Conservation (phyloP, 2,797 vertebrate species). For the Chrysocyon brachyurus region DNA sequence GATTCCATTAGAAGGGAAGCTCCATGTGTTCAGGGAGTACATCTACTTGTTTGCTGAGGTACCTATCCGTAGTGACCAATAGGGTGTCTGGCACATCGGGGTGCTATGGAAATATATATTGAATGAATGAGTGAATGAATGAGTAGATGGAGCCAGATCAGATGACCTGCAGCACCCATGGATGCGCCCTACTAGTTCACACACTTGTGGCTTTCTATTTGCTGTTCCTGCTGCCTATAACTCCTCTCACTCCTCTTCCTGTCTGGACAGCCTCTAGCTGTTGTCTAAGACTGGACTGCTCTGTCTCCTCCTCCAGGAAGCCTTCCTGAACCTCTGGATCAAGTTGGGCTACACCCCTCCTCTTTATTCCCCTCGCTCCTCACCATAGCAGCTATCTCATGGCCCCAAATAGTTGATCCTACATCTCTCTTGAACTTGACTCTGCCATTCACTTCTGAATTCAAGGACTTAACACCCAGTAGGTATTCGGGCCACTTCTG, state of each 20-base stretch:
- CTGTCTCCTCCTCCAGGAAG: not conserved
- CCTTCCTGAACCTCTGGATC: not conserved
- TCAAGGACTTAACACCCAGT: not conserved
- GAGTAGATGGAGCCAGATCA: not conserved
- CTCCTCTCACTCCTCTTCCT: not conserved
- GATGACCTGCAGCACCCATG: not conserved
- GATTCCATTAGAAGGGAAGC: not conserved
- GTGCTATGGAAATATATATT: not conserved
- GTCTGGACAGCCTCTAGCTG: not conserved
- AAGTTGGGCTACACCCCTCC: not conserved
- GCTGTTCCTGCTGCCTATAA: not conserved
- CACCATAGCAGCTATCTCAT: fast-evolving
- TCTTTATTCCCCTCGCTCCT: not conserved
- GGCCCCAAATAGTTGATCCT: not conserved
- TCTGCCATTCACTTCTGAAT: not conserved
- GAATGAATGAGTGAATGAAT: not conserved
- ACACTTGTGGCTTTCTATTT: not conserved
- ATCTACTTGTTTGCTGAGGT: not conserved
- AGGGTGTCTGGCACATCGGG: not conserved
- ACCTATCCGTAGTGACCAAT: not conserved
- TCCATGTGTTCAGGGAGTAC: not conserved
- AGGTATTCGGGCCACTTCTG: not conserved
- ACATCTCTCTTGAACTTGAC: not conserved
- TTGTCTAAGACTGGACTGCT: not conserved
- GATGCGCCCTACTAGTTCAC: not conserved